These are phyloP conservation scores for Syrrhaptes paradoxus DNA, from an alignment of 2,113 vertebrate species.

Conservation along the genomic window DNA sequence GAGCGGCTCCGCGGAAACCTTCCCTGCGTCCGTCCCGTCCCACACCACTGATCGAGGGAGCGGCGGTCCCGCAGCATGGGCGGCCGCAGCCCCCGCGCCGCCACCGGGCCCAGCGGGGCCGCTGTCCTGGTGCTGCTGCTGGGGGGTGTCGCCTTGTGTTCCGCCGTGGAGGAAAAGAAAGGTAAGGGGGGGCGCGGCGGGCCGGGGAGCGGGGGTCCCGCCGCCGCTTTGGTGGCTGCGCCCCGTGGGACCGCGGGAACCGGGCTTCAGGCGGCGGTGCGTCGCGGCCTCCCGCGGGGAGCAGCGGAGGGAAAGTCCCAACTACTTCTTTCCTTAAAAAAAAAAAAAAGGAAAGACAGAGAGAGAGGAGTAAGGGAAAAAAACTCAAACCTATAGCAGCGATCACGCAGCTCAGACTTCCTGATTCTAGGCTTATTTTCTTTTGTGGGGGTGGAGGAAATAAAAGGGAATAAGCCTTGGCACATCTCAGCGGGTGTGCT, in stretches of 20 bases:
- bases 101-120: background rate
- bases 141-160: background rate
- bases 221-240: background rate
- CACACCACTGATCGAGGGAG: background rate
- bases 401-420: slow-evolving; percentile 7
- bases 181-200: slow-evolving; percentile 10
- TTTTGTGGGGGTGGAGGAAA: no score
- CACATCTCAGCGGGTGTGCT: no score
- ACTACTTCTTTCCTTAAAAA: background rate
- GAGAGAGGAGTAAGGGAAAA: background rate
- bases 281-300: background rate
- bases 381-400: background rate
- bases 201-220: background rate
- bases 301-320: background rate
- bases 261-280: background rate
- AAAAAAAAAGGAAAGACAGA: no score
- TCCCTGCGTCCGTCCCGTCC: background rate
- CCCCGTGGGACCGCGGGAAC: background rate
- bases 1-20: background rate
- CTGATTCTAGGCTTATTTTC: slow-evolving; percentile 44
- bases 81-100: background rate
- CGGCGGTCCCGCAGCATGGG: slow-evolving; percentile 13
- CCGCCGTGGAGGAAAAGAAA: slow-evolving; percentile 71
- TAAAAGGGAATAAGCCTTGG: no score
- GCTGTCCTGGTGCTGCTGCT: slow-evolving; percentile 51